Evolutionary conservation across 2,797 vertebrate genomes (phyloP).

Genomic region (Phrynocephalus guinanensis): DNA sequence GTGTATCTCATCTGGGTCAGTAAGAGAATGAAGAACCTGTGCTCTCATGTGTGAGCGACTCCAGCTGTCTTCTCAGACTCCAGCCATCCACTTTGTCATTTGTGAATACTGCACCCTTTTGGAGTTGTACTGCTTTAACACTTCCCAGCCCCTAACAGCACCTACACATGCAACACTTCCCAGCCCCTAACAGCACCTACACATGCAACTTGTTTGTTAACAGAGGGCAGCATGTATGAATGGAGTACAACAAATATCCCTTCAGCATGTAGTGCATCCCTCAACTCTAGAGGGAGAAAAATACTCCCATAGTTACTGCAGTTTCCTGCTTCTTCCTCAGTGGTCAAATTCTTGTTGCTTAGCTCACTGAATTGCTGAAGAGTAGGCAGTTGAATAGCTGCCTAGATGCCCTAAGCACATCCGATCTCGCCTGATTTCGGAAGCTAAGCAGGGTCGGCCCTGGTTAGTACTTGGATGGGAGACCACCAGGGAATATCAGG

Average conservation of each 20-base stretch:
- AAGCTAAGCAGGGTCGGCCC: too few species aligned
- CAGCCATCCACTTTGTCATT: background rate
- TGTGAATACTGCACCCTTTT: background rate
- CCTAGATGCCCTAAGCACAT: too few species aligned
- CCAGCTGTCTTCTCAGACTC: background rate
- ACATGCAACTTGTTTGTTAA: background rate
- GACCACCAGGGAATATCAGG: too few species aligned
- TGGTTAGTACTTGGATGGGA: too few species aligned
- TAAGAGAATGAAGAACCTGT: background rate
- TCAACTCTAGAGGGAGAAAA: background rate
- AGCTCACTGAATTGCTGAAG: too few species aligned
- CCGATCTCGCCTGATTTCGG: too few species aligned
- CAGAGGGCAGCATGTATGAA: background rate
- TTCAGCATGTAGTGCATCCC: background rate
- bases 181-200: background rate
- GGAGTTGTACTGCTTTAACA: background rate
- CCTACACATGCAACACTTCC: background rate
- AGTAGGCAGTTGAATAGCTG: too few species aligned
- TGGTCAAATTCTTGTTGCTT: too few species aligned
- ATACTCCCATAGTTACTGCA: background rate
- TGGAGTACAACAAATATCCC: background rate
- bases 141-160: background rate
- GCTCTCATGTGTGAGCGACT: background rate
- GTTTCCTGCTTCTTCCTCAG: background rate
- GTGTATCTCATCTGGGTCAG: background rate